Evolutionary conservation across 2,113 vertebrate species (phyloP).

Genomic region (Larimichthys crocea): DNA sequence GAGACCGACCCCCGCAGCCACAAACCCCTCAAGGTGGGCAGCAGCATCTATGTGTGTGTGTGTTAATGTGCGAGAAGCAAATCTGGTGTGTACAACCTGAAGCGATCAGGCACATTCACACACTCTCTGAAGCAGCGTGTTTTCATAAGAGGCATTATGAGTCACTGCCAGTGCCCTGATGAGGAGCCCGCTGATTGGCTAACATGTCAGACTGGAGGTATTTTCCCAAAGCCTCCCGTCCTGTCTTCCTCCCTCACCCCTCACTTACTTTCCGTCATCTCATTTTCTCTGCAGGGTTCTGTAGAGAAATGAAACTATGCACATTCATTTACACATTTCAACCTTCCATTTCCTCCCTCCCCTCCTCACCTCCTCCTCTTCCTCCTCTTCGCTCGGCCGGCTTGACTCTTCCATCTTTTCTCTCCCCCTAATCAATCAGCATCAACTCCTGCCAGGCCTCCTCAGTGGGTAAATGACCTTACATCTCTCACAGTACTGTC

Average conservation of each 20-base stretch:
- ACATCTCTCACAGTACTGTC: constrained; percentile 74
- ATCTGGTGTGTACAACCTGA: neutral
- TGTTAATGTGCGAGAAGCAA: neutral
- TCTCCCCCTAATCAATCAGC: constrained; percentile 74
- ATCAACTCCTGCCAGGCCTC: constrained; percentile 72
- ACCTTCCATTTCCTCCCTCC: neutral
- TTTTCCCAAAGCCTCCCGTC: neutral
- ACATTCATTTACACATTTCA: constrained; percentile 30
- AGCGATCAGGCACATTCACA: neutral
- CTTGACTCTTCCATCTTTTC: constrained; percentile 60
- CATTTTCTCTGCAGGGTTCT: constrained; percentile 4
- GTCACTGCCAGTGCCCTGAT: neutral
- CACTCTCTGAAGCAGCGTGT: constrained; percentile 7
- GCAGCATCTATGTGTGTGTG: neutral
- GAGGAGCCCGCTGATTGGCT: neutral
- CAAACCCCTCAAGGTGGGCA: constrained; percentile 89
- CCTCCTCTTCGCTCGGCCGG: constrained; percentile 20
- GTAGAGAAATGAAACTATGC: constrained; percentile 14
- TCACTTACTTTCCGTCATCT: neutral
- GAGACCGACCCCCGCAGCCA: constrained; percentile 83
- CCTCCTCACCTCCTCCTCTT: neutral
- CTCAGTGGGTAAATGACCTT: constrained; percentile 73
- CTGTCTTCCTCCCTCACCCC: constrained; percentile 12
- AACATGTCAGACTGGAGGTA: neutral
- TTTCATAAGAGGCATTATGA: neutral